Percentiles rank a stretch among this genome's conserved stretches.
Conservation (phyloP, 2,888 invertebrate genomes). For the Chymomyza amoena region DNA sequence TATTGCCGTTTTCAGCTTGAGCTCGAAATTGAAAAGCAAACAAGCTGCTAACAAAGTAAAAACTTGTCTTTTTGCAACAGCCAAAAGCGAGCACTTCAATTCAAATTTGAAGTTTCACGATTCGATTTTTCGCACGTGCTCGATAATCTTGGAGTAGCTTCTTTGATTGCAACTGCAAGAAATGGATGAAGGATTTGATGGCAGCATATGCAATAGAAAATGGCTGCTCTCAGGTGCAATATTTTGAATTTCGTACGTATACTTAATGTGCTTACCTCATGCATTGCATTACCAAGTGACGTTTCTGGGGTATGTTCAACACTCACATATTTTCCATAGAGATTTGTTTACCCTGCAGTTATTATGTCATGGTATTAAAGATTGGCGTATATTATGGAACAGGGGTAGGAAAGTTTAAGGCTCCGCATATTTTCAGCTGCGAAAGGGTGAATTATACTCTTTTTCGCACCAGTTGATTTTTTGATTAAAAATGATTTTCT, state of each 20-base stretch:
- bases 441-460: too few species aligned
- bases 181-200: constrained; percentile 14
- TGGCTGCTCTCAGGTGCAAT: constrained; percentile 50
- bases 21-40: constrained; percentile 69
- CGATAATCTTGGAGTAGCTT: constrained; percentile 49
- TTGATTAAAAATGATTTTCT: too few species aligned
- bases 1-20: constrained; percentile 68
- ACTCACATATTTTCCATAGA: too few species aligned
- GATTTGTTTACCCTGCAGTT: too few species aligned
- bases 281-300: background rate
- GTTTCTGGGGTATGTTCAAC: too few species aligned
- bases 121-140: constrained; percentile 50
- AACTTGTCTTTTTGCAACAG: constrained; percentile 31
- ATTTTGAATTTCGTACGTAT: constrained; percentile 70
- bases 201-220: constrained; percentile 37
- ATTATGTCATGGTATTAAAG: too few species aligned
- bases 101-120: constrained; percentile 61
- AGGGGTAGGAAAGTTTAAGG: too few species aligned
- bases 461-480: too few species aligned
- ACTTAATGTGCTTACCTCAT: background rate
- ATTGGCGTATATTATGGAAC: too few species aligned
- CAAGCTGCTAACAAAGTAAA: constrained; percentile 70
- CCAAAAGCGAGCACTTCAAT: constrained; percentile 50
- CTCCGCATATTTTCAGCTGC: too few species aligned
- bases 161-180: background rate